Base-by-base conservation (phyloP, 30 jellyfish, hydroid and myxozoan genomes). In the Hydra vulgaris region DNA sequence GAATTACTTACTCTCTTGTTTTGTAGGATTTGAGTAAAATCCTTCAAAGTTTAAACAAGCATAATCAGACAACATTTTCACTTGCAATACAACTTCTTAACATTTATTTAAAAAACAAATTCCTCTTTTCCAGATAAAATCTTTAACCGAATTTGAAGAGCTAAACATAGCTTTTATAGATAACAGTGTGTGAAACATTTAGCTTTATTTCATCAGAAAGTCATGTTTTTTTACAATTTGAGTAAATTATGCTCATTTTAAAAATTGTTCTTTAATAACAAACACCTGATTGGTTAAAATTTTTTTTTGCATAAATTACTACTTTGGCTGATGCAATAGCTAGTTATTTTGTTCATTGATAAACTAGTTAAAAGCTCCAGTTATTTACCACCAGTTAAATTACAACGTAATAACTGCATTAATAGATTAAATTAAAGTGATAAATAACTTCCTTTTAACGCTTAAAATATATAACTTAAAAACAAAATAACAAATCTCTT, bases 1-100 rank as follows among this genome's bases (percentile, higher is more conserved):
- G n/a, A n/a, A n/a, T n/a, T n/a, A 40, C 61, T 40, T 7, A 53
- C 83, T 26, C 56, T 25, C 83, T 75, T 5, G 61, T 20, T 75
- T 25, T 16, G 71, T 23, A 26, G 83, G 83, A 25, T 75, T 75
- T 22, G 83, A 25, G 71, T 75, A 75, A 23, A 75, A 75, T 17
- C 83, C 83, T 75, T 75, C 83, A 26, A 75, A 25, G 71, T 27
- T 75, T 75, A 75, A 75, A 18, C 71, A 53, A 25, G 71, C 71
- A 75, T 75, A 75, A 26, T 75, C 83, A 26, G 56, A 53, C 23
- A 53, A 24, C 83, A 75, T 75, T 75, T 75, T 75, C 16, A 26
- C 61, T n/a, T n/a, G n/a, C n/a, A n/a, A n/a, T n/a, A n/a, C n/a
- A n/a, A n/a, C n/a, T n/a, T n/a, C 5, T 40, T 40, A 12, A 40